Evolutionary conservation across 2,888 invertebrate genomes (phyloP).

Genomic region (Hydropsyche betteni): DNA sequence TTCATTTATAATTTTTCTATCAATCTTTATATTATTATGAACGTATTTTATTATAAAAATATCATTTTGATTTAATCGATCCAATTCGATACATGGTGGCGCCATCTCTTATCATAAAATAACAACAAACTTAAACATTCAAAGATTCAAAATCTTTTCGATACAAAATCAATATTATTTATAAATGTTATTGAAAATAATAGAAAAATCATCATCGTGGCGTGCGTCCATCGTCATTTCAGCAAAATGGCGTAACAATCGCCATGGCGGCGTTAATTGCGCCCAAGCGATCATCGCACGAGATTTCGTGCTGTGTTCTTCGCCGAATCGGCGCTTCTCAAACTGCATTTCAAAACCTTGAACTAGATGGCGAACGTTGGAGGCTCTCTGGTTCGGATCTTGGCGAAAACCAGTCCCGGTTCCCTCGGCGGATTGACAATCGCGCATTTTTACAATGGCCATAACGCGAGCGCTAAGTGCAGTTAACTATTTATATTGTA

Average conservation of each 20-base stretch:
- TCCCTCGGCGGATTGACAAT: slow-evolving; percentile 25
- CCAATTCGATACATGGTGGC: too few relatives aligned
- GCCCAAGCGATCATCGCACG: neutral
- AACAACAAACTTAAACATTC: too few relatives aligned
- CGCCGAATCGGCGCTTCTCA: neutral
- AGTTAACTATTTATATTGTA: neutral
- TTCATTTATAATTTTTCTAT: too few relatives aligned
- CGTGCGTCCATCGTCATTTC: neutral
- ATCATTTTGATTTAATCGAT: too few relatives aligned
- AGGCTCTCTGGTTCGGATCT: slow-evolving; percentile 9
- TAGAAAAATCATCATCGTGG: too few relatives aligned
- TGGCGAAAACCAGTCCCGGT: slow-evolving; percentile 24
- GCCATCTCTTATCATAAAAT: too few relatives aligned
- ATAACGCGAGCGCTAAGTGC: slow-evolving; percentile 19
- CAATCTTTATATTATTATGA: too few relatives aligned
- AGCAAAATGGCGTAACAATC: slow-evolving; percentile 30
- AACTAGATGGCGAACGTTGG: slow-evolving; percentile 17
- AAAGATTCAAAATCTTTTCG: too few relatives aligned
- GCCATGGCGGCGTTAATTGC: slow-evolving; percentile 20
- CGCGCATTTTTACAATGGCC: slow-evolving; percentile 30
- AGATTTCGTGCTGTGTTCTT: slow-evolving; percentile 34
- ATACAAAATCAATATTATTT: too few relatives aligned
- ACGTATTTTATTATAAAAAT: too few relatives aligned
- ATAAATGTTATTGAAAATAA: too few relatives aligned
- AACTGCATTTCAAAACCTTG: slow-evolving; percentile 23